These are phyloP conservation scores for Brenthis ino DNA, from an alignment of 2,888 invertebrate species.

Conservation along the genomic window DNA sequence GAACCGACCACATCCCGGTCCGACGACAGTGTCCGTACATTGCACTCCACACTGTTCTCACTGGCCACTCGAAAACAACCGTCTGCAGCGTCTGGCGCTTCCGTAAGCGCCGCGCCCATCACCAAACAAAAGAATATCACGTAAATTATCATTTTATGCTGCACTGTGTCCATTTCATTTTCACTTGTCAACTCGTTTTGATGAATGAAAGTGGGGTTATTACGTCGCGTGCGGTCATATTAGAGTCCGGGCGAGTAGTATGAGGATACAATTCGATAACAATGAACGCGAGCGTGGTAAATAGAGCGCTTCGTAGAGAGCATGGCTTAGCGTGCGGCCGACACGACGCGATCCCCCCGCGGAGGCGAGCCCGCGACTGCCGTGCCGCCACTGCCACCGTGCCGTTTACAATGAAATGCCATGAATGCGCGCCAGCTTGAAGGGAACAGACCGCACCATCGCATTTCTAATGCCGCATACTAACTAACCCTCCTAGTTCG, in stretches of 20 bases:
- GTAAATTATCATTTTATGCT: conserved; percentile 78
- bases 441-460: conserved; percentile 54
- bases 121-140: conserved; percentile 80
- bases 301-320: conserved; percentile 53
- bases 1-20: conserved; percentile 85
- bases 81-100: conserved; percentile 75
- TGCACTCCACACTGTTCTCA: conserved; percentile 81
- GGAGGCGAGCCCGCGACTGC: conserved; percentile 75
- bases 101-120: conserved; percentile 80
- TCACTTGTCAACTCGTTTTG: conserved; percentile 68
- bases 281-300: conserved; percentile 59
- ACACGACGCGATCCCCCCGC: conserved; percentile 69
- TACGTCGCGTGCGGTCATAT: conserved; percentile 63
- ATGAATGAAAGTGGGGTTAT: conserved; percentile 63
- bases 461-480: conserved; percentile 73
- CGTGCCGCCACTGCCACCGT: conserved; percentile 52
- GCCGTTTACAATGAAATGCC: conserved; percentile 64
- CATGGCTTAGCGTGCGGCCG: conserved; percentile 43
- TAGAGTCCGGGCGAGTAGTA: conserved; percentile 59
- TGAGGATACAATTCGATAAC: conserved; percentile 61
- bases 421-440: conserved; percentile 64
- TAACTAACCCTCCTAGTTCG: conserved; percentile 72
- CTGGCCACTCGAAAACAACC: conserved; percentile 72
- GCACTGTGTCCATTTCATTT: conserved; percentile 80
- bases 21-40: conserved; percentile 87